Conservation (phyloP, 2,888 invertebrate species). For the Phorcus lineatus region DNA sequence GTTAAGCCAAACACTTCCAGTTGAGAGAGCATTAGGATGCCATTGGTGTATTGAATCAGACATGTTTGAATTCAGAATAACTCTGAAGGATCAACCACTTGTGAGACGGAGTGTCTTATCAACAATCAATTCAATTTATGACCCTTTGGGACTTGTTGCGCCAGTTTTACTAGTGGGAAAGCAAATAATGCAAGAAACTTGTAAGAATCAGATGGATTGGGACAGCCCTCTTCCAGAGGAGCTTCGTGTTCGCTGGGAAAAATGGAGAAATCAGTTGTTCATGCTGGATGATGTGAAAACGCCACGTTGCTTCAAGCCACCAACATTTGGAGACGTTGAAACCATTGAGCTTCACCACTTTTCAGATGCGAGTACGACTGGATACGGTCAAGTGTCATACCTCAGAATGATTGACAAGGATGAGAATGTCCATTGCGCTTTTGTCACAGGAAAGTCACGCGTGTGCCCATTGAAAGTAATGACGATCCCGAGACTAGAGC, state of each 20-base stretch:
- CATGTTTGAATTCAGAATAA: constrained; percentile 42
- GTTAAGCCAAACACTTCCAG: constrained; percentile 30
- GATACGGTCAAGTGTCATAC: constrained; percentile 51
- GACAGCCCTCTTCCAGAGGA: constrained; percentile 46
- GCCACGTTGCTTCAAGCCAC: constrained; percentile 39
- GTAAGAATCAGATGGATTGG: constrained; percentile 41
- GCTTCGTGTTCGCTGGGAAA: constrained; percentile 36
- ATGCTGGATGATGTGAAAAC: constrained; percentile 29
- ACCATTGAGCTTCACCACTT: constrained; percentile 46
- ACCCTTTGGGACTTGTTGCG: constrained; percentile 50
- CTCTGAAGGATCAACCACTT: constrained; percentile 35
- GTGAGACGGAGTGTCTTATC: constrained; percentile 46
- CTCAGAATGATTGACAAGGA: constrained; percentile 34
- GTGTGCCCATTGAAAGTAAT: constrained; percentile 29
- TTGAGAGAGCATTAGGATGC: constrained; percentile 44
- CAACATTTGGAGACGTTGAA: constrained; percentile 35
- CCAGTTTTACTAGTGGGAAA: constrained; percentile 46
- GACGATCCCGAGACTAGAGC: constrained; percentile 26
- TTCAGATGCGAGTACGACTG: constrained; percentile 41
- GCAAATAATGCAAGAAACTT: constrained; percentile 48
- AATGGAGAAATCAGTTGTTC: constrained; percentile 36
- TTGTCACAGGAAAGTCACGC: constrained; percentile 33
- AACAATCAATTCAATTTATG: constrained; percentile 44
- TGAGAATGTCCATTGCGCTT: constrained; percentile 26
- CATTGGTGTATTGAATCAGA: constrained; percentile 49